Evolutionary conservation across 1,140 invertebrate genomes (phyloP).

Genomic region (Eupeodes corollae): DNA sequence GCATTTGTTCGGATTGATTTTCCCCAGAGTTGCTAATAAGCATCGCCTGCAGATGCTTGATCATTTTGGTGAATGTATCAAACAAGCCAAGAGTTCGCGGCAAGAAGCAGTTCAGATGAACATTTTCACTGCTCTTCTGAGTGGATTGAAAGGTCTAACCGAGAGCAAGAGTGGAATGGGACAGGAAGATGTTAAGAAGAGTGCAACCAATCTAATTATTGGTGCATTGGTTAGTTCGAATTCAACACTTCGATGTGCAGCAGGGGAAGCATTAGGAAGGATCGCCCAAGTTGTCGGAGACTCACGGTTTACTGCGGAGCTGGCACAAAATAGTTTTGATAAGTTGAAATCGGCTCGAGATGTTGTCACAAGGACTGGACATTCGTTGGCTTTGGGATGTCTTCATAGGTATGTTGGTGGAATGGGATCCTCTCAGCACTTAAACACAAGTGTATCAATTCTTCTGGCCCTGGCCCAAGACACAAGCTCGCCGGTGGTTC

Average conservation of each 20-base stretch:
- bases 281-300: conserved; percentile 80
- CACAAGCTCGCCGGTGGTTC: conserved; percentile 38
- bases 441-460: conserved; percentile 89
- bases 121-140: conserved; percentile 85
- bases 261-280: conserved; percentile 78
- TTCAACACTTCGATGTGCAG: conserved; percentile 74
- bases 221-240: conserved; percentile 72
- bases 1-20: conserved; percentile 84
- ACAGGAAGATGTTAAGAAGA: conserved; percentile 81
- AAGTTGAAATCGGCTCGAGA: conserved; percentile 77
- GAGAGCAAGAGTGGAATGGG: conserved; percentile 78
- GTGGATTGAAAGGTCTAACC: conserved; percentile 77
- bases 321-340: conserved; percentile 86
- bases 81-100: conserved; percentile 78
- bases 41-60: conserved; percentile 93
- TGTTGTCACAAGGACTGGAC: conserved; percentile 79
- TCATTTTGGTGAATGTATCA: conserved; percentile 91
- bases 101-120: conserved; percentile 96
- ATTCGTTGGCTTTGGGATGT: conserved; percentile 85
- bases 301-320: conserved; percentile 76
- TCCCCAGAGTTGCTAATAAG: conserved; percentile 87
- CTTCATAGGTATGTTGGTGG: conserved; percentile 83
- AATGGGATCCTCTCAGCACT: conserved; percentile 82
- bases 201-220: conserved; percentile 69
- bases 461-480: conserved; percentile 90